These are phyloP conservation scores for Drosophila tani DNA, from an alignment of 1,140 invertebrate species.

Conservation along the genomic window DNA sequence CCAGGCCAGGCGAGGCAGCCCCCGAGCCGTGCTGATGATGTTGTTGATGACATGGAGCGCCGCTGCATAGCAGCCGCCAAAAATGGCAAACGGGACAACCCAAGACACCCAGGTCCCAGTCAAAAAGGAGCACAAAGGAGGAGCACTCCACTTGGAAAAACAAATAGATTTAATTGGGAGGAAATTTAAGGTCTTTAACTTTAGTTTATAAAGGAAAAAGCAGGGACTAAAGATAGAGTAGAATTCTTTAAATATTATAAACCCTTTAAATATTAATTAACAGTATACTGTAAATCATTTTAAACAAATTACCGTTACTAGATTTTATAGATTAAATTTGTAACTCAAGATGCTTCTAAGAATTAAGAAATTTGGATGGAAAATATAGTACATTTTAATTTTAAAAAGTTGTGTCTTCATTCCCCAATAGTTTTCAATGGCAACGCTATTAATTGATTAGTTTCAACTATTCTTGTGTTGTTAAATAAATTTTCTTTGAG, in stretches of 20 bases:
- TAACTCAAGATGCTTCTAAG: neutral
- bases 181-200: neutral
- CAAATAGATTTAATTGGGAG: neutral
- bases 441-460: neutral
- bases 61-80: constrained; percentile 55
- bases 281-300: too few relatives aligned
- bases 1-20: constrained; percentile 17
- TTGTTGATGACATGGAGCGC: constrained; percentile 81
- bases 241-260: neutral
- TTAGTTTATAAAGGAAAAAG: neutral
- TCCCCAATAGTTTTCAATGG: too few relatives aligned
- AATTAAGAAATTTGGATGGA: too few relatives aligned
- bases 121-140: constrained; percentile 22
- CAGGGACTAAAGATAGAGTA: neutral
- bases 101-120: constrained; percentile 42
- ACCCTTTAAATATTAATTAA: too few relatives aligned
- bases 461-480: neutral
- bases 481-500: constrained; percentile 8
- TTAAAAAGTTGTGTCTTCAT: neutral
- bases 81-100: constrained; percentile 59
- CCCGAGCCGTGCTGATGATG: constrained; percentile 65
- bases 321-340: too few relatives aligned
- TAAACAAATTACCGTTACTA: too few relatives aligned
- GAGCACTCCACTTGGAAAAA: constrained; percentile 33
- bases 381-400: neutral